Conservation (phyloP, 2,888 invertebrate genomes). For the Biston betularia region DNA sequence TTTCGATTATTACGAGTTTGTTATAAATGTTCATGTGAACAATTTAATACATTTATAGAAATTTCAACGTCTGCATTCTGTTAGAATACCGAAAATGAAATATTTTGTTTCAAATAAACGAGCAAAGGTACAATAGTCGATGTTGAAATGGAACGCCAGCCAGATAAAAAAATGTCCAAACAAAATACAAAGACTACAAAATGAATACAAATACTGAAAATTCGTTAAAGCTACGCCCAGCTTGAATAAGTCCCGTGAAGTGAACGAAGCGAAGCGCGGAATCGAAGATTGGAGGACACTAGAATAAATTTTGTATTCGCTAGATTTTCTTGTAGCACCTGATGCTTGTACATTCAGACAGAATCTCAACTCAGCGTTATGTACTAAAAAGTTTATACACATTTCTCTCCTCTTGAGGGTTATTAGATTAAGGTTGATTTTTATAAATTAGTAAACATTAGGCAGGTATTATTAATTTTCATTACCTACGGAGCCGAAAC, state of each 20-base stretch:
- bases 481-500: too few species aligned
- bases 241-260: slow-evolving; percentile 30
- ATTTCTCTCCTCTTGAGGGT: too few species aligned
- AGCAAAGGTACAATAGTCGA: too few species aligned
- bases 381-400: not conserved
- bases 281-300: slow-evolving; percentile 40
- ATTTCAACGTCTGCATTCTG: too few species aligned
- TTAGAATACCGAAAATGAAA: too few species aligned
- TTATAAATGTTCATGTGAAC: too few species aligned
- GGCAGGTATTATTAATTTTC: too few species aligned
- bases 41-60: too few species aligned
- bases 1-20: too few species aligned
- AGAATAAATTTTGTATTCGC: slow-evolving; percentile 35
- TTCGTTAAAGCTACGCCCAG: slow-evolving; percentile 28
- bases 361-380: slow-evolving; percentile 8
- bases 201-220: slow-evolving; percentile 25
- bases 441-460: too few species aligned
- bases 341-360: slow-evolving; percentile 39
- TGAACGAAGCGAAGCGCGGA: slow-evolving; percentile 35
- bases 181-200: slow-evolving; percentile 7
- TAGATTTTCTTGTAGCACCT: slow-evolving; percentile 29
- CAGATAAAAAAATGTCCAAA: not conserved
- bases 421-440: too few species aligned
- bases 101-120: too few species aligned
- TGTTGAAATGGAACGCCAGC: not conserved